A percentile compares a stretch with the other conserved stretches of the same genome.
These are phyloP conservation scores for Miltochrista miniata DNA, from an alignment of 2,888 invertebrate genomes.

Conservation along the genomic window DNA sequence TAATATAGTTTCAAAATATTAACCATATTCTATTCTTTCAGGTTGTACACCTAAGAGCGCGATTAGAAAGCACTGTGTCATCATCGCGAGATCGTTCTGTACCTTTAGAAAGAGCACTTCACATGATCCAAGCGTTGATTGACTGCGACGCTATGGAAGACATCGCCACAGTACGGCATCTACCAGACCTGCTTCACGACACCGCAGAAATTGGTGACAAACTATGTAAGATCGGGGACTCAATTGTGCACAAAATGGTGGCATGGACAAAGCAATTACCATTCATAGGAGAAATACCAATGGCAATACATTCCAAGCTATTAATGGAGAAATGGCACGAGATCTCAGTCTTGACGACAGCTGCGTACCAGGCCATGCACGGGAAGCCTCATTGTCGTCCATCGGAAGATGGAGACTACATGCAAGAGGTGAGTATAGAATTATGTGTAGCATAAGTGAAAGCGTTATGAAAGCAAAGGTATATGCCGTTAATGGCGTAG, in stretches of 20 bases:
- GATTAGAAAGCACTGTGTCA: conserved; percentile 94
- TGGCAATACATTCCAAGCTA: conserved; percentile 97
- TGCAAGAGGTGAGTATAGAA: conserved; percentile 88
- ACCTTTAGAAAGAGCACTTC: conserved; percentile 91
- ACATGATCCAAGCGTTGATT: conserved; percentile 96
- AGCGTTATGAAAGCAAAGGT: conserved; percentile 18
- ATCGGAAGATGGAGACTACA: conserved; percentile 87
- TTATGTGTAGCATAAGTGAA: conserved; percentile 14
- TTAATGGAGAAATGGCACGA: conserved; percentile 99
- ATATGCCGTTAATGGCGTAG: conserved; percentile 2
- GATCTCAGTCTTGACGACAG: conserved; percentile 95
- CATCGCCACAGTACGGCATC: conserved; percentile 95
- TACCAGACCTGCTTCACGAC: conserved; percentile 95
- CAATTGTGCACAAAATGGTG: conserved; percentile 98
- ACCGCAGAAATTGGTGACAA: conserved; percentile 96
- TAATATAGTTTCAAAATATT: conserved; percentile 5
- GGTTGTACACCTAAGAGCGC: conserved; percentile 93
- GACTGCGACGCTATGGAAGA: conserved; percentile 99
- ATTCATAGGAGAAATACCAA: conserved; percentile 97
- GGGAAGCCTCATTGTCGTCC: conserved; percentile 83
- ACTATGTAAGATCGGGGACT: conserved; percentile 97
- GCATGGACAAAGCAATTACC: conserved; percentile 99
- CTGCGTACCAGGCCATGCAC: conserved; percentile 96
- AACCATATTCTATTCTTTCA: conserved; percentile 40
- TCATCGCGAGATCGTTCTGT: conserved; percentile 93